phyloP scores from a whole-genome alignment of 2,888 invertebrate genomes.

The Adelognathus sp. region DNA sequence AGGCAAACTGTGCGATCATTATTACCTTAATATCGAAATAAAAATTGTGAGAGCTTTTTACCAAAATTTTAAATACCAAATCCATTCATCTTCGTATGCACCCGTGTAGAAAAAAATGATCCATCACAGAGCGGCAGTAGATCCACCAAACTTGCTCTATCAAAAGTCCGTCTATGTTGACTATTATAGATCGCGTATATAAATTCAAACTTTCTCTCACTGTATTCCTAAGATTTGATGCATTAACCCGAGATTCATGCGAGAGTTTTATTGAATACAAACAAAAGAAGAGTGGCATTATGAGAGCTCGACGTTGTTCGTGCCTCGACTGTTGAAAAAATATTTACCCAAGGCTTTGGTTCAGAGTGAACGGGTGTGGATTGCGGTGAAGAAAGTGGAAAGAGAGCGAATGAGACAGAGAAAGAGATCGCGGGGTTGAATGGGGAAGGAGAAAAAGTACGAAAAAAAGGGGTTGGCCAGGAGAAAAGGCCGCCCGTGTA shows the following conservation, averaged over 20 bases:
- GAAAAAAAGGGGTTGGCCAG: conserved; percentile 29
- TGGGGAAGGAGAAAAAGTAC: conserved; percentile 23
- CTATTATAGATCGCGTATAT: too few relatives aligned
- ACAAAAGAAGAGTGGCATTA: not conserved
- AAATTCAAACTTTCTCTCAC: not conserved
- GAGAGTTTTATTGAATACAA: not conserved
- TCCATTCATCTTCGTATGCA: too few relatives aligned
- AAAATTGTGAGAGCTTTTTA: too few relatives aligned
- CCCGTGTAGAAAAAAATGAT: not conserved
- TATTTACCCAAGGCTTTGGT: not conserved
- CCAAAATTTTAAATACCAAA: too few relatives aligned
- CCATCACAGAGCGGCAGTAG: too few relatives aligned
- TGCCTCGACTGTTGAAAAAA: not conserved
- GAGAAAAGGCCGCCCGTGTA: conserved; percentile 12
- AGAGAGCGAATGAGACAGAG: conserved; percentile 1
- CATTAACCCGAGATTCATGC: not conserved
- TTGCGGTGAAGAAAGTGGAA: too few relatives aligned
- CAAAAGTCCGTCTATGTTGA: too few relatives aligned
- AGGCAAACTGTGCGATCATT: too few relatives aligned
- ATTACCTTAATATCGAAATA: too few relatives aligned
- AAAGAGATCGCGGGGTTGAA: not conserved
- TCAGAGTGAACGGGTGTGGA: too few relatives aligned
- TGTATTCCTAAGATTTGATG: not conserved
- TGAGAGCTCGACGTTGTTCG: not conserved
- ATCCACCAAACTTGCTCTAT: too few relatives aligned